Conservation (phyloP, 2,113 vertebrate species). For the Macroglossus sobrinus region DNA sequence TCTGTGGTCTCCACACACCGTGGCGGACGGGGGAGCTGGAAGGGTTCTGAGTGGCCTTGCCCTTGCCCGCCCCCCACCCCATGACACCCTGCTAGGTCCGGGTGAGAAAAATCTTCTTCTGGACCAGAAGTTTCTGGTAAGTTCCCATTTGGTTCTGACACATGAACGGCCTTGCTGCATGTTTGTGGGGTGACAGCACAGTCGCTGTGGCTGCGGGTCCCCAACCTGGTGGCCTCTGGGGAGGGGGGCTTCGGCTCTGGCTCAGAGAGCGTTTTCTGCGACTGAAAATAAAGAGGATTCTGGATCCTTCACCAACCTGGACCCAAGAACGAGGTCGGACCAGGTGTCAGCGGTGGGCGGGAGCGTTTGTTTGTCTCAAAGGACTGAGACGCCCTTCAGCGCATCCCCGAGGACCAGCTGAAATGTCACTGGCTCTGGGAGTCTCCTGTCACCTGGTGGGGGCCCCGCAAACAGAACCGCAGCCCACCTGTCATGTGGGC, state of each 20-base stretch:
- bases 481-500: not conserved
- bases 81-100: not conserved
- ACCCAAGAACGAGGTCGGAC: not conserved
- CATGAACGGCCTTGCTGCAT: not conserved
- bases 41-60: not conserved
- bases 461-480: not conserved
- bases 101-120: not conserved
- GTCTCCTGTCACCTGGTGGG: not conserved
- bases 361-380: not conserved
- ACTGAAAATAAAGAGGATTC: not conserved
- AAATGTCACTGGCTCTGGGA: rapidly evolving
- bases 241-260: not conserved
- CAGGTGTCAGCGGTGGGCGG: not conserved
- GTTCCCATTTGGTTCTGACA: not conserved
- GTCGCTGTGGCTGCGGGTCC: not conserved
- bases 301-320: not conserved
- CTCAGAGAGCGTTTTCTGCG: not conserved
- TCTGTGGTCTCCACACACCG: not conserved
- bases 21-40: not conserved
- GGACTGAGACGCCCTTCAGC: not conserved
- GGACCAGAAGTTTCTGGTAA: not conserved
- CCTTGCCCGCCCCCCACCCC: too few relatives aligned
- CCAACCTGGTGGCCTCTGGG: not conserved
- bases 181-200: not conserved
- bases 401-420: not conserved